These are phyloP conservation scores for Tipula confusa DNA, from an alignment of 2,888 invertebrate species.

Conservation along the genomic window DNA sequence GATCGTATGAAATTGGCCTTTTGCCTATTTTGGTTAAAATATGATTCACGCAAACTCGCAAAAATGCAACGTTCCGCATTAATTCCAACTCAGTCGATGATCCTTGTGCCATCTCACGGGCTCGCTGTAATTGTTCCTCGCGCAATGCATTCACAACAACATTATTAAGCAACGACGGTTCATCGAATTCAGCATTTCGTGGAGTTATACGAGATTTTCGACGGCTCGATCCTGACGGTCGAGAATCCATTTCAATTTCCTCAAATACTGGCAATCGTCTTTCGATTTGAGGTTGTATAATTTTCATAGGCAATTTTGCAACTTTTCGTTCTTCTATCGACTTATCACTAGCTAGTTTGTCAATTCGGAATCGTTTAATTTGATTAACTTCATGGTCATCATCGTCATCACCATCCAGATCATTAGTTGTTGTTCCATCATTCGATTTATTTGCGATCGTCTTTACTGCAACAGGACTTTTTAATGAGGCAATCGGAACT, in stretches of 20 bases:
- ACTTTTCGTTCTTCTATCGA: no score
- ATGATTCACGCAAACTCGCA: not conserved
- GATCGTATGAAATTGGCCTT: not conserved
- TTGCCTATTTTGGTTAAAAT: not conserved
- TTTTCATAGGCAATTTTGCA: not conserved
- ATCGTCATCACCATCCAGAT: not conserved
- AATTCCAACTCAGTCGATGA: not conserved
- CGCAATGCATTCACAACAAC: not conserved
- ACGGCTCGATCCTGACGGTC: not conserved
- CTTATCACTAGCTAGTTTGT: no score
- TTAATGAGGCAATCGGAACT: not conserved
- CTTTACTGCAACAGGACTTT: not conserved
- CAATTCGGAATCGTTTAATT: not conserved
- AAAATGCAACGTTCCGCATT: not conserved
- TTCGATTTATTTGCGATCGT: not conserved
- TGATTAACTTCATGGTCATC: no score
- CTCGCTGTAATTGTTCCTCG: not conserved
- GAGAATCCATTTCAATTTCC: not conserved
- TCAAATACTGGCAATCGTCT: no score
- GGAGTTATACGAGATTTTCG: not conserved
- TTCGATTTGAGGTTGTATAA: no score
- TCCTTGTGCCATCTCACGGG: not conserved
- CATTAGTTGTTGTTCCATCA: not conserved
- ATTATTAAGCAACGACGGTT: not conserved
- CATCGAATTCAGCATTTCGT: constrained; percentile 6